Evolutionary conservation across 2,113 vertebrate species (phyloP), one percentile per base, ranked within the genome.

Genomic region (Passer montanus): DNA sequence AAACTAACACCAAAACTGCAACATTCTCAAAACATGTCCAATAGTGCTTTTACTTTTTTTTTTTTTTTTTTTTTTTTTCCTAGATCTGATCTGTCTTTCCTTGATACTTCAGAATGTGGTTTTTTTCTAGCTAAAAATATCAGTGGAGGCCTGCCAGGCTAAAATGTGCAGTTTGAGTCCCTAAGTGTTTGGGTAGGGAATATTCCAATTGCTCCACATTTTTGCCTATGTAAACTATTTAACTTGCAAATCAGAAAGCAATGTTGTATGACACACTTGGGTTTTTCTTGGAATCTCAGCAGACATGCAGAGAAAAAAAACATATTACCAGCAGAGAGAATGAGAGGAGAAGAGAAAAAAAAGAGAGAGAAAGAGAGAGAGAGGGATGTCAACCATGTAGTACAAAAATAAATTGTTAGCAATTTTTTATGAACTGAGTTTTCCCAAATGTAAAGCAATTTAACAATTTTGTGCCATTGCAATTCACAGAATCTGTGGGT

Each of bases 171-270:
- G 90, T 96, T 92, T 95, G 86, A 97, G 92, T 93, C 88, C 93
- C 79, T 92, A 92, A 96, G 84, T 93, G 75, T 96, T 91, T 96
- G 92, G 58, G 77, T 94, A 91, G 93, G 84, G 84, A 96, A 95
- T 94, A 93, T 93, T 93, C 92, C 91, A 94, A 94, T 96, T 95
- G 91, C 87, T 97, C 87, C 83, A 92, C 93, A 94, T 97, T 97
- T 95, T 96, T 94, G 89, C 89, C 96, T 96, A 72, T 93, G 86
- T 94, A 97, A 96, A 96, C 94, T 94, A 94, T 97, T 97, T 97
- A 93, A 97, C 93, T 97, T 97, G 92, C 93, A 97, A 95, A 97
- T 97, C 90, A 97, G 94, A 97, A 97, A 95, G 93, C 92, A 96
- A 94, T 90, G 96, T 94, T 97, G 95, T 96, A 95, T 95, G 94